phyloP scores from a whole-genome alignment of 2,113 vertebrate genomes.

The Tetraodon nigroviridis region DNA sequence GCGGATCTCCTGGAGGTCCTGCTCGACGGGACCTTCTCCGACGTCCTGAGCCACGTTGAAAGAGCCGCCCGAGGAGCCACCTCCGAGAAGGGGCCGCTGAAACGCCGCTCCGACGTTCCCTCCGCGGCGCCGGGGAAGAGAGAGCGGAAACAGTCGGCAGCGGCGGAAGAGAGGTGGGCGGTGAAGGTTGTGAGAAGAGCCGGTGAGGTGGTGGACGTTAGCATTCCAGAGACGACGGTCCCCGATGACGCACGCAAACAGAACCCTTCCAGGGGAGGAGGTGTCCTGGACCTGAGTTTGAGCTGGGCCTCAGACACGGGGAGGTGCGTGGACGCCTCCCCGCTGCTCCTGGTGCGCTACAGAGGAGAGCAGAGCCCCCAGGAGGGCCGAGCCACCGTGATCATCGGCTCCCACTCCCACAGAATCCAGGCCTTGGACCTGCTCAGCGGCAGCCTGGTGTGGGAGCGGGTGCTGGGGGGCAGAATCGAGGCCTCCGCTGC shows the following conservation, averaged over 20 bases:
- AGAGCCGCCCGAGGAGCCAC: constrained; percentile 21
- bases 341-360: constrained; percentile 72
- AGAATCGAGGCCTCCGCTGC: constrained; percentile 91
- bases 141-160: constrained; percentile 9
- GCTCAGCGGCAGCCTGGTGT: constrained; percentile 77
- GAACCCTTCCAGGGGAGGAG: background rate
- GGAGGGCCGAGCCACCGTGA: constrained; percentile 58
- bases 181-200: constrained; percentile 57
- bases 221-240: background rate
- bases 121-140: constrained; percentile 26
- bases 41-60: constrained; percentile 74
- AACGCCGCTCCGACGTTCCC: constrained; percentile 3
- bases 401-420: constrained; percentile 90
- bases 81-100: constrained; percentile 30
- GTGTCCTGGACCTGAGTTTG: constrained; percentile 54
- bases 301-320: constrained; percentile 87
- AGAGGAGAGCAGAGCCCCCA: background rate
- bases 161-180: background rate
- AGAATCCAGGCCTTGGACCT: constrained; percentile 84
- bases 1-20: constrained; percentile 84
- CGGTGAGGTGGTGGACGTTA: constrained; percentile 38
- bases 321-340: constrained; percentile 92
- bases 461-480: constrained; percentile 86
- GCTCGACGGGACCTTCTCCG: constrained; percentile 77
- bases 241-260: background rate